Evolutionary conservation across 2,888 invertebrate genomes (phyloP), one percentile per base, ranked within the genome.

Genomic region (Caenorhabditis auriculariae): DNA sequence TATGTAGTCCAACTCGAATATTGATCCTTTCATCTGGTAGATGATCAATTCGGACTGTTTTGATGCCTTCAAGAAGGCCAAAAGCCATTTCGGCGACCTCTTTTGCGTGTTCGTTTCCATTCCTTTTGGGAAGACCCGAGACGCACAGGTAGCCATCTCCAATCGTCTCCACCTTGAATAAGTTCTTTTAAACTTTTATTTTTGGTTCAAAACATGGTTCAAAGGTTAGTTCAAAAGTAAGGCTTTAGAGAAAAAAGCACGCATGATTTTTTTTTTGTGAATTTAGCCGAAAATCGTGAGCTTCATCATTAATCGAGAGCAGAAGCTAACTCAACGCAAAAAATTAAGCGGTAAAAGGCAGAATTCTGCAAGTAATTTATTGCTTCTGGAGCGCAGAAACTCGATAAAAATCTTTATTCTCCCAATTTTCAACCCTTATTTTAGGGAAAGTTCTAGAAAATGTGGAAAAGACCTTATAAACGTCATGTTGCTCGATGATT

Each of bases 1-100:
- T 67, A 42, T 73, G 69, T 19, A 73, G 45, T 2, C 74, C 74
- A 28, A 75, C 72, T 19, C 74, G 52, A 41, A 74, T 39, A 7
- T 60, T 47, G 12, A 75, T 60, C 21, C 54, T 37, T 41, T 74
- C 74, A 28, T 52, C 47, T 3, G 74, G 74, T 41, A 73, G 47
- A 49, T 75, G 68, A 7, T 62, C 56, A 32, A 74, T 58, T 9
- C 67, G 38, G 46, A 63, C 67, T 9, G 42, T 43, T 6, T 41
- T 12, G 28, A 63, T 23, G 2, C 46, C 54, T 0, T 37, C 17
- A 42, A 66, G 23, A 24, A 66, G 64, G 1, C 44, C 48, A 19
- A 66, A 39, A 12, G 66, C 55, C 43, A 66, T 45, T 21, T 57
- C 46, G 32, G 69, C 69, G 44, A 71, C 68, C 38, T 62, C 68